Conservation (phyloP, 2,797 vertebrate genomes). For the Gorsachius magnificus region DNA sequence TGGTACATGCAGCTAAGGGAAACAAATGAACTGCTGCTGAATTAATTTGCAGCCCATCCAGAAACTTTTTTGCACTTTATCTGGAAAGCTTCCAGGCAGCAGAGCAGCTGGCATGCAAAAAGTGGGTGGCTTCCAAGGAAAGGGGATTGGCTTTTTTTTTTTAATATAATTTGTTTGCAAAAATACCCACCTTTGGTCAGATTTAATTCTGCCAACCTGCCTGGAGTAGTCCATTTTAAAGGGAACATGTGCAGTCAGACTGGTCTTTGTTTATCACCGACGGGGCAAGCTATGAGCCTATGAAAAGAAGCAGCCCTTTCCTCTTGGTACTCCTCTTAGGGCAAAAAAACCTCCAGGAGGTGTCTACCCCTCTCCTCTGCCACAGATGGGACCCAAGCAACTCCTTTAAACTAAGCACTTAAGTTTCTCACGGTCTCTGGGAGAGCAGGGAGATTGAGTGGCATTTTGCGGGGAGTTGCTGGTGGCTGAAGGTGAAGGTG, state of each 20-base stretch:
- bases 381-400: background rate
- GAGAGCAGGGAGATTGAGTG: background rate
- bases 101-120: slow-evolving; percentile 66
- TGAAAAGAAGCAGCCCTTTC: background rate
- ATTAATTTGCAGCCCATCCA: slow-evolving; percentile 64
- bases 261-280: background rate
- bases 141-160: background rate
- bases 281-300: background rate
- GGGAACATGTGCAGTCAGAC: background rate
- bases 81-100: slow-evolving; percentile 69
- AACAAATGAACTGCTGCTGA: slow-evolving; percentile 64
- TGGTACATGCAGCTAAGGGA: slow-evolving; percentile 48
- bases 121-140: slow-evolving; percentile 51
- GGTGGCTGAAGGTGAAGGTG: background rate
- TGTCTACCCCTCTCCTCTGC: background rate
- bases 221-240: background rate
- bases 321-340: background rate
- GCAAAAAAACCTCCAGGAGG: background rate
- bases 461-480: background rate
- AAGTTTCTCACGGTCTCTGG: background rate
- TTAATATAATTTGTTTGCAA: background rate
- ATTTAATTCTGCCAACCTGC: slow-evolving; percentile 22
- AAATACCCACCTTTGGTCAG: slow-evolving; percentile 20
- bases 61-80: slow-evolving; percentile 65
- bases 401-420: background rate